Percentiles rank a stretch among this genome's conserved stretches.
phyloP scores from a whole-genome alignment of 2,113 vertebrate species.

The Martes martes region DNA sequence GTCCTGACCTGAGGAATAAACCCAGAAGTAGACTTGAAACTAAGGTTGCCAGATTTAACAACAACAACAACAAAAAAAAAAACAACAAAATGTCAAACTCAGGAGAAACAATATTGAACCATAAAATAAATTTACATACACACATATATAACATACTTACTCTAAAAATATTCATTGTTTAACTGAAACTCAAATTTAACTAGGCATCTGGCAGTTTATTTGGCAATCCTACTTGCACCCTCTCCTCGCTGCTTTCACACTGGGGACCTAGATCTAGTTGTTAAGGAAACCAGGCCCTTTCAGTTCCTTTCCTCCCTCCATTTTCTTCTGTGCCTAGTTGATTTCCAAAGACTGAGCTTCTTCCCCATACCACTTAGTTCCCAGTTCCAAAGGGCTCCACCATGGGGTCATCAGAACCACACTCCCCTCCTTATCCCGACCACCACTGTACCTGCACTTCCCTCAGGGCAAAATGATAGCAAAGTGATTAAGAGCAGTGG shows the following conservation, averaged over 20 bases:
- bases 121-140: neutral
- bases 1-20: neutral
- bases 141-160: neutral
- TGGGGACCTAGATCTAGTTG: neutral
- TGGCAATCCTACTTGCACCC: neutral
- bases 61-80: neutral
- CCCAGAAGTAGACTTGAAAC: neutral
- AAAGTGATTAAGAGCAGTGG: neutral
- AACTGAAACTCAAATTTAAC: neutral
- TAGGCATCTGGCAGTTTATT: neutral
- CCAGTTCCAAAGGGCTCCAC: no score
- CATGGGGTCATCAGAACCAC: neutral
- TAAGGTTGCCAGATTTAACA: neutral
- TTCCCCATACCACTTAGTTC: neutral
- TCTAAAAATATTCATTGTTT: neutral
- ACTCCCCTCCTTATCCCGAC: rapidly evolving
- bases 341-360: neutral
- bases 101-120: neutral
- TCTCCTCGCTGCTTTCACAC: neutral
- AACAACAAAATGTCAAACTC: neutral
- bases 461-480: neutral
- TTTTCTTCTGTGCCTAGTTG: neutral
- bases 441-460: neutral
- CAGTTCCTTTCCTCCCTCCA: neutral
- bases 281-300: neutral